Evolutionary conservation across 2,113 vertebrate species (phyloP), one percentile per base, ranked within the genome.

Genomic region (Aegypius monachus): DNA sequence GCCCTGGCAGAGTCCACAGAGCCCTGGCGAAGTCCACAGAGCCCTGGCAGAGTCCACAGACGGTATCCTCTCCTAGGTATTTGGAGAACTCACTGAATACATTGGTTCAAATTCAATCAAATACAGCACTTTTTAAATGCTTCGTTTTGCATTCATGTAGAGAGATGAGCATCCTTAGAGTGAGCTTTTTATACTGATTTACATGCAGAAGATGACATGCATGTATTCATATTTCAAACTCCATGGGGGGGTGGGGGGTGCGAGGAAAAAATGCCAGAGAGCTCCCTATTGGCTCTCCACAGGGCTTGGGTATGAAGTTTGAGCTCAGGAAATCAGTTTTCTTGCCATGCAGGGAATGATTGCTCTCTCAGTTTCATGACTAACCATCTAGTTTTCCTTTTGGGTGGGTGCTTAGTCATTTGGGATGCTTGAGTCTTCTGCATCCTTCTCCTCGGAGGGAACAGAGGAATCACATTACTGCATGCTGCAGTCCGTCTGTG

Each of bases 141-240:
- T 90, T 86, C 16, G 16, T 80, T 90, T 90, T 89, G 16, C 40
- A 27, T 67, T 58, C 55, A 66, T 92, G n/a, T 93, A 58, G 73
- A 92, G 73, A 73, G 89, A 78, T 43, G 13, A 80, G 5, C 31
- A 34, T 17, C 16, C 22, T 56, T 36, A 45, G 11, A 67, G 23
- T 38, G 26, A 65, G 18, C 2, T 48, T 86, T 81, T 40, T 32
- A 6, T 31, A 21, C 1, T 13, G 47, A 50, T n/a, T 43, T 59
- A 23, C 63, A 50, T 61, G 52, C 73, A 92, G 94, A 94, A 91
- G 87, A 72, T 89, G 82, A 52, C 53, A 93, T 45, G 21, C 9
- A 26, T 62, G 61, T 72, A 85, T 91, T 94, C 14, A 19, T 74
- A 62, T 90, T 95, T 94, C 92, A 81, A 83, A 50, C 43, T 95